Base-by-base conservation (phyloP, 1,140 invertebrate species). In the Acromyrmex charruanus region DNA sequence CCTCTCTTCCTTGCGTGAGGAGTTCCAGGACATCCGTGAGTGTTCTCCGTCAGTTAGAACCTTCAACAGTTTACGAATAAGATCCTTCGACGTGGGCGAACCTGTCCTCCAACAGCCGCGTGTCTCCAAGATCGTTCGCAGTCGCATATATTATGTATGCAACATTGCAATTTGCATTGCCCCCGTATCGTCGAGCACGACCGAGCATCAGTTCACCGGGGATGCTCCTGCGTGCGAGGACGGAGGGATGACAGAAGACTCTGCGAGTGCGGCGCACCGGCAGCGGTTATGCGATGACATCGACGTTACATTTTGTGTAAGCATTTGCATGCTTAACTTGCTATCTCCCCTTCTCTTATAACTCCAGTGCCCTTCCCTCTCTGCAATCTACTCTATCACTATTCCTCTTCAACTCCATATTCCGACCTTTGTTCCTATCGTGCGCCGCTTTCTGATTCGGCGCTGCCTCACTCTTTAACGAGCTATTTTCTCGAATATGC, bases 91-190 rank as follows among this genome's bases (percentile, higher is more conserved):
- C 31, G 12, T 21, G 31, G 21, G 7, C 2, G 25, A 31, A 31
- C 10, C 39, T 65, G 39, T 79, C 16, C 69, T 31, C 35, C 63
- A 49, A 68, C 63, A 58, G 51, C 51, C 25, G 53, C 39, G 55
- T 25, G 39, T 82, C 68, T 72, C 18, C 68, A n/a, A 44, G 77
- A 81, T 82, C 39, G 53, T 61, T 72, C 35, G 39, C 68, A 59
- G 68, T 74, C 68, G 68, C 59, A 74, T 82, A 58, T 28, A 82
- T 82, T 82, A 82, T 82, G 80, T 82, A 82, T 82, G 80, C 80
- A 61, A 31, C 80, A 82, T 82, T 74, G 80, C 69, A 74, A 82
- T 82, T 82, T 82, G 80, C 68, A 82, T 82, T 25, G 35, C 35
- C 21, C n/a, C 18, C 53, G 53, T 59, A 69, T 82, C 39, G 68